Conservation (phyloP, 2,113 vertebrate genomes). For the Atherinomorus stipes region DNA sequence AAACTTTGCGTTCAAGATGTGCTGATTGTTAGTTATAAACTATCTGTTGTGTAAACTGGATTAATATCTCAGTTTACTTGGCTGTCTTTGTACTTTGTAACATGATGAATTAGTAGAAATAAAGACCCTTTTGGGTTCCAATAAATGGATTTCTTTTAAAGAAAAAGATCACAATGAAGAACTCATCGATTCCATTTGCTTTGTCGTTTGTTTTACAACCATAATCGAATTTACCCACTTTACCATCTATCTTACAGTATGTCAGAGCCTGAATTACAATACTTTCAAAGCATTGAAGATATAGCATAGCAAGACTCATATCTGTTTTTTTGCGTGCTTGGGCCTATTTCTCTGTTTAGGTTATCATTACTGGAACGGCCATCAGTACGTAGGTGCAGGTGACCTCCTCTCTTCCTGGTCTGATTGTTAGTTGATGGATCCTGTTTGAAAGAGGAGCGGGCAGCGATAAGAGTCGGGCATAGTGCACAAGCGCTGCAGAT, state of each 20-base stretch:
- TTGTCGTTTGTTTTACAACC: conserved; percentile 64
- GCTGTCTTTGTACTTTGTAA: too few species aligned
- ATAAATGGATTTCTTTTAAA: conserved; percentile 51
- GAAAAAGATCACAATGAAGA: conserved; percentile 55
- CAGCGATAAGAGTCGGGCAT: conserved; percentile 62
- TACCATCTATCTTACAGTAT: conserved; percentile 44
- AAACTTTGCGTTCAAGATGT: too few species aligned
- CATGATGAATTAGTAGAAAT: conserved; percentile 11
- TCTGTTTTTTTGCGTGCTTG: conserved; percentile 73
- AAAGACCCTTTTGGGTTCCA: conserved; percentile 45
- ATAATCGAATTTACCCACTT: conserved; percentile 60
- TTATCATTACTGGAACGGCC: conserved; percentile 60
- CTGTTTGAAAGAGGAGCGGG: conserved; percentile 50
- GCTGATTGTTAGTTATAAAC: too few species aligned
- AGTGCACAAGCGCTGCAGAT: conserved; percentile 42
- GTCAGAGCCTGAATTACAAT: conserved; percentile 61
- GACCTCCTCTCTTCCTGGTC: conserved; percentile 62
- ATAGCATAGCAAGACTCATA: conserved; percentile 37
- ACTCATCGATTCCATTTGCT: conserved; percentile 47
- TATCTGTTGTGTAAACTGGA: too few species aligned
- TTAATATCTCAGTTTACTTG: too few species aligned
- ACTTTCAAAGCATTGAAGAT: conserved; percentile 69
- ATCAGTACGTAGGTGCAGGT: conserved; percentile 58
- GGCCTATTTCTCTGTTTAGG: conserved; percentile 67
- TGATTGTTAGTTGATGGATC: conserved; percentile 71